Base-by-base conservation (phyloP, 2,888 invertebrate species). In the Villa cingulata region DNA sequence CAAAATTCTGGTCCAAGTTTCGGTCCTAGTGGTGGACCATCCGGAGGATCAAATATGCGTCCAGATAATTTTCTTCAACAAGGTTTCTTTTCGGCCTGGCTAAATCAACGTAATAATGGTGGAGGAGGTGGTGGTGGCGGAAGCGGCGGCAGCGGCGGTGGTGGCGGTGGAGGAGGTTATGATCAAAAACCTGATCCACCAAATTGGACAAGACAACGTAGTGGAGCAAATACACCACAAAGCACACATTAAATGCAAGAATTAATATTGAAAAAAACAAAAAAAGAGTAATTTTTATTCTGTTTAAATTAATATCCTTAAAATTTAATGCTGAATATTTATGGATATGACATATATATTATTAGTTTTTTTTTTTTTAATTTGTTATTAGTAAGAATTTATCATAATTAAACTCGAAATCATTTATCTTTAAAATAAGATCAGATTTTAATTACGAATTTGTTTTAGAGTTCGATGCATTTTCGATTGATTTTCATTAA, bases 41-140 rank as follows among this genome's bases (percentile, higher is more conserved):
- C 87, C 86, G 55, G 88, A 17, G 71, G 73, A 41, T 72, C 48
- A 69, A 71, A 49, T 71, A 66, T 52, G 70, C 72, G 44, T 70
- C 72, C 51, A 20, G 57, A 61, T 50, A 48, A 32, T 32, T 32
- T 54, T 17, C 56, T 62, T 53, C 53, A 58, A 48, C 57, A 65
- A 59, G 60, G 62, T 12, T 32, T 32, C 12, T 32, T 32, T 32
- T 32, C 29, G 12, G 29, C 29, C 4, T 32, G 29, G 29, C 29
- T 32, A 5, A 32, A 32, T 43, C 40, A 43, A 32, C 9, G 29
- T 9, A 32, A 32, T 32, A 12, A 4, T 3, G 19, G 9, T 15
- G 34, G 34, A 14, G 50, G 49, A 6, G 29, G 29, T 12, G 12
- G 12, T 12, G 29, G 29, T 9, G 12, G 29, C 5, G 29, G 19